Evolutionary conservation across 1,140 invertebrate genomes (phyloP).

Genomic region (Drosophila chauvacae): DNA sequence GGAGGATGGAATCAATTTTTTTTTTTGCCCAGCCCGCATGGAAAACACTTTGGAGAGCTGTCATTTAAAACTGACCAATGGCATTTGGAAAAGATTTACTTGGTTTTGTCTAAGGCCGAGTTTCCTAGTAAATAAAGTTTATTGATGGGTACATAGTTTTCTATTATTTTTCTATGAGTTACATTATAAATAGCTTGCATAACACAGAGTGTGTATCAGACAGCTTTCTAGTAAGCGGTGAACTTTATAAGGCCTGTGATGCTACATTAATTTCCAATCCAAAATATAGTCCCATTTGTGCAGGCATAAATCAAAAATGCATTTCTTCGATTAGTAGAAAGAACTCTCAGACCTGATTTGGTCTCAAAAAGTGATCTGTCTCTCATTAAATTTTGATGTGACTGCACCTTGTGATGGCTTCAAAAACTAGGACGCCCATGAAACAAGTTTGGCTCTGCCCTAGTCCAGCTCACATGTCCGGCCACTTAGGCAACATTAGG

Average conservation of each 20-base stretch:
- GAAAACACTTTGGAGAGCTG: constrained; percentile 22
- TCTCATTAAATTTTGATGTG: not conserved
- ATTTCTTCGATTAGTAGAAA: not conserved
- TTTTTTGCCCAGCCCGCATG: constrained; percentile 18
- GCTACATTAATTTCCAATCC: not conserved
- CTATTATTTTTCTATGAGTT: not conserved
- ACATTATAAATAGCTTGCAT: not conserved
- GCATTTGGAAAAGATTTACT: constrained; percentile 7
- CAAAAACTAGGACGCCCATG: constrained; percentile 22
- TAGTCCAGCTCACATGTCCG: constrained; percentile 18
- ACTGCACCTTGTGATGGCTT: constrained; percentile 5
- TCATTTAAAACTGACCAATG: constrained; percentile 70
- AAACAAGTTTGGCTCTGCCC: not conserved
- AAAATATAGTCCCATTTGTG: too few species aligned
- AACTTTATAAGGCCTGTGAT: not conserved
- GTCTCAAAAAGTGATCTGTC: too few species aligned
- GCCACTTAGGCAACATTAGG: constrained; percentile 74
- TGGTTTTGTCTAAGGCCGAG: not conserved
- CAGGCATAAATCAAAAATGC: not conserved
- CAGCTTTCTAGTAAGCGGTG: not conserved
- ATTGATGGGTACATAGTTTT: not conserved
- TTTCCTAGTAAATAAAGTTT: not conserved
- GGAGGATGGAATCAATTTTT: constrained; percentile 1
- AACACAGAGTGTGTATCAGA: not conserved
- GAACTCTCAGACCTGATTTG: not conserved